Base-by-base conservation (phyloP, 2,888 invertebrate genomes). In the Ypsolopha scabrella region DNA sequence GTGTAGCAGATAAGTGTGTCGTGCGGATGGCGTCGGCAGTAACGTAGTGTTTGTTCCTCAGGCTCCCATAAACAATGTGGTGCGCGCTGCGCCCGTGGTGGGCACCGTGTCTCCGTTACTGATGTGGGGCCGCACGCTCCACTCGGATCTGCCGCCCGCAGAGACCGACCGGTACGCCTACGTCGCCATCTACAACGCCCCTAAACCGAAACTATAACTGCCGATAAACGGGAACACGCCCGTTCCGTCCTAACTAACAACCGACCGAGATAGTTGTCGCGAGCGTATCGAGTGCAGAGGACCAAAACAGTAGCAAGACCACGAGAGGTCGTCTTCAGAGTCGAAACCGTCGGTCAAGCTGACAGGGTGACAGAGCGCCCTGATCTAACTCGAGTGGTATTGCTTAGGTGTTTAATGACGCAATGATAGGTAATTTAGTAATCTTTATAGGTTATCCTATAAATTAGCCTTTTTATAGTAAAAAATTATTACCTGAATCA, bases 71-170 rank as follows among this genome's bases (percentile, higher is more conserved):
- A 79, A 59, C 73, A 75, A 62, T 81, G 81, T 68, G 66, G 70
- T 61, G 50, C 83, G 83, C 76, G 82, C 82, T 79, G 83, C 83
- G 60, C 83, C 86, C 74, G 75, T 85, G 60, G 78, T 86, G 60
- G 86, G 86, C 70, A 86, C 86, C 65, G 80, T 86, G 54, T 86
- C 86, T 10, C 86, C 86, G 7, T 75, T 85, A 50, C 74, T 86
- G 58, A 80, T 80, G 24, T 86, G 86, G 86, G 85, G 85, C 57
- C 65, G 85, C 54, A 86, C 83, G 1, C 76, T 86, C 62, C 80
- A 85, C 75, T 80, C 82, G 68, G 81, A 83, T 60, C 60, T 80
- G 58, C 76, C 80, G 34, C 61, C 68, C 39, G 58, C 63, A 41
- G 73, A 71, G 53, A 63, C 60, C 36, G 67, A 75, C 52, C 70